These are phyloP conservation scores for Nycticebus coucang DNA, from an alignment of 2,113 vertebrate genomes.

Conservation along the genomic window DNA sequence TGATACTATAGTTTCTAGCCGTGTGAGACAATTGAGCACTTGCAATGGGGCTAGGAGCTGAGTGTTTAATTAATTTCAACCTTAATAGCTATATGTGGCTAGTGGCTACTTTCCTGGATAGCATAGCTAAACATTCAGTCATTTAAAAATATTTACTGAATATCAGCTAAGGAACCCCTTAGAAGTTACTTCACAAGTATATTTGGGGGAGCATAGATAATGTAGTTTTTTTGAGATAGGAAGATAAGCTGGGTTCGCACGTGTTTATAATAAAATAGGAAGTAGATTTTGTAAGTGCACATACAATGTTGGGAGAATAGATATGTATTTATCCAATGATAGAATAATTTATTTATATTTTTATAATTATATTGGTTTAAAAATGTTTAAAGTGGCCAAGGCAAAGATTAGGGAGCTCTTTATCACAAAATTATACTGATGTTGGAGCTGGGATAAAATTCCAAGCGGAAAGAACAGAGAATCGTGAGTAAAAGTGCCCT, in stretches of 20 bases:
- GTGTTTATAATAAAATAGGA: background rate
- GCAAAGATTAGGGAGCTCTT: background rate
- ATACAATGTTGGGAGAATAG: background rate
- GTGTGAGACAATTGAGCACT: background rate
- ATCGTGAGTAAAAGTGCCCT: background rate
- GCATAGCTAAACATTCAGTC: background rate
- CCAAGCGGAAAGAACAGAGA: background rate
- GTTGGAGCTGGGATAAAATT: background rate
- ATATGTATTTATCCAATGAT: background rate
- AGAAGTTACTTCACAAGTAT: background rate
- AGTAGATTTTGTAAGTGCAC: background rate
- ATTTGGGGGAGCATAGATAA: background rate
- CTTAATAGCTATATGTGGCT: background rate
- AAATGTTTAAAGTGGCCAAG: background rate
- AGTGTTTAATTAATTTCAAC: background rate
- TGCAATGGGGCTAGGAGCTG: background rate
- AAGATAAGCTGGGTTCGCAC: background rate
- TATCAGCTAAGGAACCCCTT: background rate
- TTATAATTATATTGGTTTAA: background rate
- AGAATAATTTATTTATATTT: background rate
- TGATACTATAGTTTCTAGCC: background rate
- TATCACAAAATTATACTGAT: background rate
- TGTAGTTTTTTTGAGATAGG: background rate
- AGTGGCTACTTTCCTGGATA: background rate
- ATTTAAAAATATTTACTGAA: conserved; percentile 6